These are phyloP conservation scores for Halcyon malimbica DNA, from an alignment of 2,113 vertebrate genomes.

Conservation along the genomic window DNA sequence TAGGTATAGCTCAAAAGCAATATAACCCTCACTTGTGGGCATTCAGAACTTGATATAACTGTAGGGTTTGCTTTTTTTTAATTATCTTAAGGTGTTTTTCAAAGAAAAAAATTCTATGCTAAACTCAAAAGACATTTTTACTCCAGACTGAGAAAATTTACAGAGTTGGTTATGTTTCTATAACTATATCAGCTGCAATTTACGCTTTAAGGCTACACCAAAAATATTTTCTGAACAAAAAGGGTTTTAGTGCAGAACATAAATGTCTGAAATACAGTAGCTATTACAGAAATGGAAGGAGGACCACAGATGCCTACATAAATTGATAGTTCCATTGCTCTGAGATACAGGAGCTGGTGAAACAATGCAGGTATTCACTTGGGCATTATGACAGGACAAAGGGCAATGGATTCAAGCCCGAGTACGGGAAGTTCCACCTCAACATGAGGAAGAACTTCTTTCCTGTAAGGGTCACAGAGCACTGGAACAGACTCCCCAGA, in stretches of 20 bases:
- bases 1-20: background rate
- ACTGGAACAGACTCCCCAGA: too few species aligned
- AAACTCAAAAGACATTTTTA: background rate
- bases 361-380: background rate
- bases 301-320: constrained; percentile 3
- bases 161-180: background rate
- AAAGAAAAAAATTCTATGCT: background rate
- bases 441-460: too few species aligned
- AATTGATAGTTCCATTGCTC: constrained; percentile 29
- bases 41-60: background rate
- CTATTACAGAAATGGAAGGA: constrained; percentile 38
- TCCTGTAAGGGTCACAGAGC: too few species aligned
- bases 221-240: constrained; percentile 40
- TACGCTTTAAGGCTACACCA: background rate
- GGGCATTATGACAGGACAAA: too few species aligned
- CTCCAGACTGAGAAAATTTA: background rate
- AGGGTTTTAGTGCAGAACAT: background rate
- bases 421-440: too few species aligned
- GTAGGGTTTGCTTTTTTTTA: background rate
- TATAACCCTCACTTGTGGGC: background rate
- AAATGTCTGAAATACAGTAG: constrained; percentile 51
- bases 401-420: too few species aligned
- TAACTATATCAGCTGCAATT: background rate
- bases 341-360: background rate
- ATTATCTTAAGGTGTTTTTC: background rate